Conservation (phyloP, 2,113 vertebrate genomes). For the Dromas ardeola region DNA sequence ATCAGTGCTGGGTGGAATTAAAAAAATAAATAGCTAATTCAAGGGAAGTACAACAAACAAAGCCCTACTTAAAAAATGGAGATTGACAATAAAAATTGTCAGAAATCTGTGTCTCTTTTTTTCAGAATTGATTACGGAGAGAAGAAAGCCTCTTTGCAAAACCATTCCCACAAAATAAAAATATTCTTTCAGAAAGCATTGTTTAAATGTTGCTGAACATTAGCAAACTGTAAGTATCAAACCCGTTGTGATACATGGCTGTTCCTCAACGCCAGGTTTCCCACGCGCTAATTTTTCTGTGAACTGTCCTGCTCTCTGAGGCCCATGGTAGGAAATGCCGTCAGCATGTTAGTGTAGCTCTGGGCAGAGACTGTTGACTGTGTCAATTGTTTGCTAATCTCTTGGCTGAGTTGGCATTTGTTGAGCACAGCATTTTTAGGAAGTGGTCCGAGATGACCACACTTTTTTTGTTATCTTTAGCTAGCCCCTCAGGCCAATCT, state of each 20-base stretch:
- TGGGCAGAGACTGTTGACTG: background rate
- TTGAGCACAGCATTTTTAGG: slow-evolving; percentile 16
- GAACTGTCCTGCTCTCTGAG: background rate
- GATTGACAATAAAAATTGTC: background rate
- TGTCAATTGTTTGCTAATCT: slow-evolving; percentile 37
- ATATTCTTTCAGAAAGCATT: background rate
- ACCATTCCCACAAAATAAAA: background rate
- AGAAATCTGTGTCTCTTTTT: background rate
- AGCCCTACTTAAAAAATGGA: background rate
- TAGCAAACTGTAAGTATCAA: background rate
- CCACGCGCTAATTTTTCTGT: background rate
- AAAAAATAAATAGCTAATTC: background rate
- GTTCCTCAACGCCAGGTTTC: background rate
- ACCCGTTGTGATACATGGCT: rapidly evolving
- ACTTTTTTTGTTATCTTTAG: background rate
- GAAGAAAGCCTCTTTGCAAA: background rate
- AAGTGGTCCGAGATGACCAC: slow-evolving; percentile 6
- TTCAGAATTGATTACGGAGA: background rate
- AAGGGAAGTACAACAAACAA: background rate
- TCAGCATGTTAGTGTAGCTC: slow-evolving; percentile 13
- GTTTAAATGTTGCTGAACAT: background rate
- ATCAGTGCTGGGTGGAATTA: background rate
- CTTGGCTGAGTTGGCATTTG: background rate
- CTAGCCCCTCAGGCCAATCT: background rate
- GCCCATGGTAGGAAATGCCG: background rate